Conservation (phyloP, 2,113 vertebrate species). For the Talpa occidentalis region DNA sequence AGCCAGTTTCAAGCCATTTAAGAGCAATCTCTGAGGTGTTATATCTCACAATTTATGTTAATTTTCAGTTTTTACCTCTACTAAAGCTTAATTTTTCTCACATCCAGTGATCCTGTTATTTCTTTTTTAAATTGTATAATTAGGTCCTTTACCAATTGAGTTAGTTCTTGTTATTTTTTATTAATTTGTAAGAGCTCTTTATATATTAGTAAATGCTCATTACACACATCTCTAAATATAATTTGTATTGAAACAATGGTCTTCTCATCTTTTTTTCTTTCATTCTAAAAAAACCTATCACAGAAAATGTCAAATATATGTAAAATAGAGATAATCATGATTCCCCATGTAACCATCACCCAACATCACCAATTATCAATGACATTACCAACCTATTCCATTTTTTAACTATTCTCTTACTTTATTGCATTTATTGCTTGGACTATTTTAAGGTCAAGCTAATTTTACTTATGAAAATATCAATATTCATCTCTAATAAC, state of each 20-base stretch:
- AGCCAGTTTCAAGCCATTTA: neutral
- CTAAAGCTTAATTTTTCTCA: neutral
- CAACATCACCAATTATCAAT: neutral
- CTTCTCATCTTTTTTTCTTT: neutral
- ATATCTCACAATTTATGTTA: neutral
- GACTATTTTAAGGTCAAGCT: neutral
- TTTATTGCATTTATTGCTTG: neutral
- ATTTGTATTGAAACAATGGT: neutral
- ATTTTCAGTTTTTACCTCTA: neutral
- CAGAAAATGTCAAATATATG: neutral
- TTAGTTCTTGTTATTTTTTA: neutral
- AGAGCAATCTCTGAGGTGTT: neutral
- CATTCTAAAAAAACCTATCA: neutral
- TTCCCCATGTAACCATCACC: no score
- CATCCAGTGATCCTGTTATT: neutral
- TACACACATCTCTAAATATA: slow-evolving; percentile 18
- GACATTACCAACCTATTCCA: neutral
- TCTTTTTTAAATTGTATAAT: neutral
- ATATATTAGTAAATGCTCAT: neutral
- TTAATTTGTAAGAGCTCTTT: slow-evolving; percentile 36
- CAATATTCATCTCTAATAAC: neutral
- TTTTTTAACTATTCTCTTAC: neutral
- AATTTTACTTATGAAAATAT: neutral
- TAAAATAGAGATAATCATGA: neutral
- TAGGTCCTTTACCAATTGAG: neutral